Conservation (phyloP, 1,140 invertebrate genomes). For the Tetragnatha versicolor region DNA sequence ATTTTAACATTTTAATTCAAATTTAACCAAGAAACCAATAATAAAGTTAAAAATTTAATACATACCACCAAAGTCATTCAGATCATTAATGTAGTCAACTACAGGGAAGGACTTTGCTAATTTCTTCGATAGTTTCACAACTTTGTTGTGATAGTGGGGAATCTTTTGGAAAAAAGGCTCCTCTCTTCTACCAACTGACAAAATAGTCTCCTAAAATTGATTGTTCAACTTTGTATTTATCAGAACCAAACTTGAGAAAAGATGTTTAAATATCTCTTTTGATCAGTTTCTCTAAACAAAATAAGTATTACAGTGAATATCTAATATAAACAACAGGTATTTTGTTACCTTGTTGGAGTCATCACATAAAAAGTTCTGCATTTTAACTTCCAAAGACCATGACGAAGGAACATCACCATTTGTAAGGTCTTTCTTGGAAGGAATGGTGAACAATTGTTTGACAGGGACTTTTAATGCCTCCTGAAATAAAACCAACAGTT, state of each 20-base stretch:
- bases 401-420: conserved; percentile 43
- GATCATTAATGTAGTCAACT: conserved; percentile 42
- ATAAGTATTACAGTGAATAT: no score
- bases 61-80: conserved; percentile 74
- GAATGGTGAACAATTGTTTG: conserved; percentile 61
- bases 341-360: no score
- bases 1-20: neutral
- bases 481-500: conserved; percentile 62
- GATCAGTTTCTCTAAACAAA: no score
- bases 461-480: conserved; percentile 69
- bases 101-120: conserved; percentile 12
- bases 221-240: neutral
- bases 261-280: neutral
- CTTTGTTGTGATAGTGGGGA: conserved; percentile 46
- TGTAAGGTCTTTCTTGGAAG: conserved; percentile 61
- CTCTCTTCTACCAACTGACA: neutral
- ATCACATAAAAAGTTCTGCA: conserved; percentile 68
- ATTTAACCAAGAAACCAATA: neutral
- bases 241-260: neutral
- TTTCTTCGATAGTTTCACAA: conserved; percentile 20
- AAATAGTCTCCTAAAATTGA: conserved; percentile 2
- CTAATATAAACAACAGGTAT: no score
- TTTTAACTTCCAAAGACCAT: conserved; percentile 34
- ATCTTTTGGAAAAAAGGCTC: conserved; percentile 57
- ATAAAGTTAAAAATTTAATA: conserved; percentile 60